phyloP scores from a whole-genome alignment of 1,140 invertebrate genomes.

The Hycleus cichorii region DNA sequence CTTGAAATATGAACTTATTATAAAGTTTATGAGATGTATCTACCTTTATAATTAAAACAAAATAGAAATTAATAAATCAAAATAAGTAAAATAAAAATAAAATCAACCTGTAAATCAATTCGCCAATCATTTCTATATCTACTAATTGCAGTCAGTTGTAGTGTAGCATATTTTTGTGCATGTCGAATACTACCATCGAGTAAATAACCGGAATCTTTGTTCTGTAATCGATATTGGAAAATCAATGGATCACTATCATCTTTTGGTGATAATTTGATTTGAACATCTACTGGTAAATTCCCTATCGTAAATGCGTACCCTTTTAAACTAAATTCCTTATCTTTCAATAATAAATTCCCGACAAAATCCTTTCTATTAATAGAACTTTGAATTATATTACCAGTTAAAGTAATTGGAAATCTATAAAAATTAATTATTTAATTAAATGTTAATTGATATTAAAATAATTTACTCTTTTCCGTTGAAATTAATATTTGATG shows the following conservation, averaged over 20 bases:
- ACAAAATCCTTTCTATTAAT: conserved; percentile 9
- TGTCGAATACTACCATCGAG: conserved; percentile 21
- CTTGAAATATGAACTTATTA: conserved; percentile 34
- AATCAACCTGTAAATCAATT: conserved; percentile 29
- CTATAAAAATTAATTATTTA: conserved; percentile 17
- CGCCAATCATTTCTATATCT: conserved; percentile 32
- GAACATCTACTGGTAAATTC: conserved; percentile 25
- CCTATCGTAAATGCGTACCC: conserved; percentile 26
- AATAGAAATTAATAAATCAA: background rate
- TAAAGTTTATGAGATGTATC: conserved; percentile 42
- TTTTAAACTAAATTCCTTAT: conserved; percentile 29
- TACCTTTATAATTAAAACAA: conserved; percentile 33
- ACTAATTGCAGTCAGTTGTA: conserved; percentile 22
- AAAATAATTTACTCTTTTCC: conserved; percentile 21
- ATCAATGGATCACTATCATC: conserved; percentile 24
- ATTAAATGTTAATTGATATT: conserved; percentile 1
- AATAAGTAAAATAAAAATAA: background rate
- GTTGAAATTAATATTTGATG: conserved; percentile 25
- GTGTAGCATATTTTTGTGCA: conserved; percentile 24
- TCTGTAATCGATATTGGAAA: conserved; percentile 18
- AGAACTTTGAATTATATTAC: conserved; percentile 15
- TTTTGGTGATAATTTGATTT: conserved; percentile 28
- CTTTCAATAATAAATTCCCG: conserved; percentile 27
- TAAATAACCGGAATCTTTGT: conserved; percentile 13
- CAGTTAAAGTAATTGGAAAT: conserved; percentile 25